These are phyloP conservation scores for Microctenopoma stevenorrisi DNA, from an alignment of 2,797 vertebrate species.

Conservation along the genomic window DNA sequence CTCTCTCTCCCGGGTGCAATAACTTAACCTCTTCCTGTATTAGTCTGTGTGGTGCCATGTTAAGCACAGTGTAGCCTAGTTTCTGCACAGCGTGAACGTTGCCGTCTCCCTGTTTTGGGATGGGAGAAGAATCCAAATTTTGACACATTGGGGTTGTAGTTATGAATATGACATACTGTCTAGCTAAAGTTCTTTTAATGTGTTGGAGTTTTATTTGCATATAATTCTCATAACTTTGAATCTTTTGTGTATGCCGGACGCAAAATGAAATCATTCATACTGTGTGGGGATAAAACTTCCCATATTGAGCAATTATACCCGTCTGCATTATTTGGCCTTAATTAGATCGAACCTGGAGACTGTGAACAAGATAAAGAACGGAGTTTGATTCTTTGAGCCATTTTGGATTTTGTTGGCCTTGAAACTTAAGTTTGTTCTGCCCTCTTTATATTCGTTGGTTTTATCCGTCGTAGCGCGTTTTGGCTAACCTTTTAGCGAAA, in stretches of 20 bases:
- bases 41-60: slow-evolving; percentile 62
- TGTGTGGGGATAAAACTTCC: not conserved
- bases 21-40: slow-evolving; percentile 68
- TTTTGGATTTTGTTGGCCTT: slow-evolving; percentile 23
- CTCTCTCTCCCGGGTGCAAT: slow-evolving; percentile 37
- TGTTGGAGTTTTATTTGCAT: slow-evolving; percentile 59
- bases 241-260: slow-evolving; percentile 29
- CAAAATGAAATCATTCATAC: slow-evolving; percentile 1
- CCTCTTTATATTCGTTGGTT: slow-evolving; percentile 1
- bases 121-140: slow-evolving; percentile 61
- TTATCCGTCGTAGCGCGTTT: not conserved
- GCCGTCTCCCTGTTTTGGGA: slow-evolving; percentile 62
- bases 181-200: slow-evolving; percentile 38
- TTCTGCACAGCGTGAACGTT: slow-evolving; percentile 70
- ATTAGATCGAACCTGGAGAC: slow-evolving; percentile 37
- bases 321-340: slow-evolving; percentile 28
- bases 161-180: slow-evolving; percentile 62
- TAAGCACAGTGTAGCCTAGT: slow-evolving; percentile 74
- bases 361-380: not conserved
- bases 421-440: not conserved
- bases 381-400: slow-evolving; percentile 1
- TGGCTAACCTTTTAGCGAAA: no score
- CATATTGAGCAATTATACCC: slow-evolving; percentile 5
- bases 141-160: slow-evolving; percentile 79
- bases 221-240: slow-evolving; percentile 46